Conservation (phyloP, 2,797 vertebrate species). For the Astyanax mexicanus region DNA sequence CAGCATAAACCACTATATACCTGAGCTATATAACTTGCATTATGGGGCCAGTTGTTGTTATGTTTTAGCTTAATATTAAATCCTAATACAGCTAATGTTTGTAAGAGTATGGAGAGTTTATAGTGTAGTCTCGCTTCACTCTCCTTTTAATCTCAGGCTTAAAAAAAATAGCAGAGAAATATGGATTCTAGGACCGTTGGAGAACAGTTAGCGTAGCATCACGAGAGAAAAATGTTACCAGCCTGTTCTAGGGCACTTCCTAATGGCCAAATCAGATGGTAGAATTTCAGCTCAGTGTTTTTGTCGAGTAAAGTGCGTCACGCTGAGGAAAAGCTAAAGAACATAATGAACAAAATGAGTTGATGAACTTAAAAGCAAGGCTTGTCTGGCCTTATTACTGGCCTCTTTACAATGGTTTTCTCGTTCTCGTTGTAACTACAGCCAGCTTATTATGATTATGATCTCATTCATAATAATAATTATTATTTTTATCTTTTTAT, state of each 20-base stretch:
- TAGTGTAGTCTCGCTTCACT: conserved; percentile 12
- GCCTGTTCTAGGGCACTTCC: not conserved
- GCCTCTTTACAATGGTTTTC: too few relatives aligned
- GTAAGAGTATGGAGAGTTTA: not conserved
- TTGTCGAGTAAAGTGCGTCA: not conserved
- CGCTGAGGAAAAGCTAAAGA: not conserved
- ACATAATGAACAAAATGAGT: not conserved
- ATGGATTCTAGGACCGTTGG: not conserved
- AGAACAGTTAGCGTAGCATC: not conserved
- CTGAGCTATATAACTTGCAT: not conserved
- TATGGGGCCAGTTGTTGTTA: not conserved
- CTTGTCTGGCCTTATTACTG: not conserved
- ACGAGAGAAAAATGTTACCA: not conserved
- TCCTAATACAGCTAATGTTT: not conserved
- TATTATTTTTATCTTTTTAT: not conserved
- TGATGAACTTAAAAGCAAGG: not conserved
- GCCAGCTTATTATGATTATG: too few relatives aligned
- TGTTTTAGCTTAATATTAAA: not conserved
- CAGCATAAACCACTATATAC: not conserved
- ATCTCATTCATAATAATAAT: too few relatives aligned
- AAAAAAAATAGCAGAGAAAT: not conserved
- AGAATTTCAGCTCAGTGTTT: not conserved
- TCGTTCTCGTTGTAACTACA: too few relatives aligned
- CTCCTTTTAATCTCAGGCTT: conserved; percentile 19
- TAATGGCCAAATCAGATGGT: not conserved